Evolutionary conservation across 2,113 vertebrate genomes (phyloP).

Genomic region (Sialia sialis): DNA sequence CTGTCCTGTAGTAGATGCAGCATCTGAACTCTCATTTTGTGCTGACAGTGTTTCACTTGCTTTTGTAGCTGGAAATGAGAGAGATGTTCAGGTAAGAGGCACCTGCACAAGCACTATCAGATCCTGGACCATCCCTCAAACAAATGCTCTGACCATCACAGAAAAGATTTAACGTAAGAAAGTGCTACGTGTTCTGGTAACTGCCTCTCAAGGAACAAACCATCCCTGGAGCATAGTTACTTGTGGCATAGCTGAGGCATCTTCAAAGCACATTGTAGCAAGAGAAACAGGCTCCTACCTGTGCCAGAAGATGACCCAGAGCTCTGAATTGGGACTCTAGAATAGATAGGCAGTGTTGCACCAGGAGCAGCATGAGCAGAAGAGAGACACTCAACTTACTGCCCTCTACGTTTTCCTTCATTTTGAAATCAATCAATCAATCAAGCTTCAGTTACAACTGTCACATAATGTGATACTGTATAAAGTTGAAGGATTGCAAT

Average conservation of each 20-base stretch:
- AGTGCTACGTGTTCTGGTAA: neutral
- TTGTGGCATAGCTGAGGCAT: neutral
- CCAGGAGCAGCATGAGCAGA: neutral
- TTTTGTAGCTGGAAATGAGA: neutral
- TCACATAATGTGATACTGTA: neutral
- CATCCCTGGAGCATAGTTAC: neutral
- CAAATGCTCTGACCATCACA: fast-evolving
- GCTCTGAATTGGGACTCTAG: neutral
- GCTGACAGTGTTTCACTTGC: neutral
- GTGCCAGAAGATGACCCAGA: neutral
- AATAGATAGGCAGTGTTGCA: neutral
- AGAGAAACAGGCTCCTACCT: neutral
- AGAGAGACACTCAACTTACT: neutral
- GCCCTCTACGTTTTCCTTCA: neutral
- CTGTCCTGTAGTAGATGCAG: neutral
- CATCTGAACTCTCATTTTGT: neutral
- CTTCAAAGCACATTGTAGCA: neutral
- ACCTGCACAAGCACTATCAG: neutral
- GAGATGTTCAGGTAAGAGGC: neutral
- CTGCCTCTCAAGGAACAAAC: neutral
- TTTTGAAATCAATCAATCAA: neutral
- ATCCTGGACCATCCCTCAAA: neutral
- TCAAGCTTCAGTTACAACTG: neutral
- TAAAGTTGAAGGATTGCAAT: neutral
- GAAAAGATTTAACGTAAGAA: neutral